These are phyloP conservation scores for Cinclus mexicanus DNA, from an alignment of 2,113 vertebrate genomes.

Conservation along the genomic window DNA sequence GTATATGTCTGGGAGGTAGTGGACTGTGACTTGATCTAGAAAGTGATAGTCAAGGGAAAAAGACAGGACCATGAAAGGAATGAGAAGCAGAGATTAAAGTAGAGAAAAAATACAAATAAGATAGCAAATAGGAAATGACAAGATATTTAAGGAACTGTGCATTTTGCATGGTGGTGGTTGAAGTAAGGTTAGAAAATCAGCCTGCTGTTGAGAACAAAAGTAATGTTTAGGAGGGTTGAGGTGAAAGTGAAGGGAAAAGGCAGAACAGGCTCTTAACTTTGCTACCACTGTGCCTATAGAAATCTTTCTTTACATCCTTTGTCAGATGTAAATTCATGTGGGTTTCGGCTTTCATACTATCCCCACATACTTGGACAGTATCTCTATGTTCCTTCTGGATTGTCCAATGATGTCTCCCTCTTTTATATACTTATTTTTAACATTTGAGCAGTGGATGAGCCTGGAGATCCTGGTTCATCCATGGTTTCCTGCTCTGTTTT, in stretches of 20 bases:
- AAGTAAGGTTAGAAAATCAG: neutral
- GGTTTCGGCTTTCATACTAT: neutral
- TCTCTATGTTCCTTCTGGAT: neutral
- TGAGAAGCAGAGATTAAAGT: neutral
- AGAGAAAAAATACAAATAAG: neutral
- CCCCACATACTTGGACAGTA: neutral
- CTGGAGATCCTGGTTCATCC: neutral
- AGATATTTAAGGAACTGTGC: neutral
- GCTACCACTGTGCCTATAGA: neutral
- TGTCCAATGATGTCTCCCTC: accelerated
- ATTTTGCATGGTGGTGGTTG: neutral
- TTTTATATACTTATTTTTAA: neutral
- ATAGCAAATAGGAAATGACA: neutral
- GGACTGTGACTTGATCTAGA: neutral
- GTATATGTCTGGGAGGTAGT: neutral
- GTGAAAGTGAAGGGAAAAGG: neutral
- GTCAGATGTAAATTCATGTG: neutral
- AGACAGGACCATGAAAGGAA: neutral
- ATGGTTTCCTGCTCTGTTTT: neutral
- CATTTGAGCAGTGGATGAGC: neutral
- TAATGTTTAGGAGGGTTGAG: neutral
- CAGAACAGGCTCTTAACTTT: neutral
- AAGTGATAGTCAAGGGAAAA: neutral
- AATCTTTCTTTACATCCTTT: neutral
- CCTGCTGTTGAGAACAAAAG: neutral